Conservation (phyloP, 2,113 vertebrate species). For the Apeltes quadracus region DNA sequence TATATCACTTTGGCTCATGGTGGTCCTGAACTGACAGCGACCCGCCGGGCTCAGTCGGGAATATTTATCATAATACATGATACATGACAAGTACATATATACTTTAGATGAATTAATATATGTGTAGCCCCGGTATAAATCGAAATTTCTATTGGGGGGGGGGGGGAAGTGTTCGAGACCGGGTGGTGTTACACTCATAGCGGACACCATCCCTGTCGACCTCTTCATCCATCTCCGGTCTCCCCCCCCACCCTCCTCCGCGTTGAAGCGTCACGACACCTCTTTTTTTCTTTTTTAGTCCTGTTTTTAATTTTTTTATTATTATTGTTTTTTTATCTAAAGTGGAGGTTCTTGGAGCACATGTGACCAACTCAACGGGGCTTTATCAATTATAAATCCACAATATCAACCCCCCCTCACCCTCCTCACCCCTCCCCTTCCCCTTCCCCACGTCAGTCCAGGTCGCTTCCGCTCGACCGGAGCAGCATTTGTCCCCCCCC, state of each 20-base stretch:
- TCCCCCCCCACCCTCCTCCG: slow-evolving; percentile 14
- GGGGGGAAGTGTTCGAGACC: too few species aligned
- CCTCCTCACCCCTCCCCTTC: not conserved
- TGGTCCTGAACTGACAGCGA: slow-evolving; percentile 83
- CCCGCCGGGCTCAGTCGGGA: slow-evolving; percentile 26
- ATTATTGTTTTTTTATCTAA: not conserved
- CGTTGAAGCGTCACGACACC: slow-evolving; percentile 73
- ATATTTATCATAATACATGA: too few species aligned
- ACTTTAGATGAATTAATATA: too few species aligned
- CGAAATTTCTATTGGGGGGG: too few species aligned
- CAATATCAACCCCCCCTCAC: not conserved
- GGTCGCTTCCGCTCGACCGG: slow-evolving; percentile 1
- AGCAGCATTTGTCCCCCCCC: not conserved
- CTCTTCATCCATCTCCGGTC: slow-evolving; percentile 59
- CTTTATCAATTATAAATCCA: not conserved
- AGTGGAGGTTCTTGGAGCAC: slow-evolving; percentile 49
- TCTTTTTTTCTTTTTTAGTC: slow-evolving; percentile 8
- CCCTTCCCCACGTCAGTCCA: not conserved
- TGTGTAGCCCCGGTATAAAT: not conserved
- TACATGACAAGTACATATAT: too few species aligned
- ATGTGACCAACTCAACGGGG: slow-evolving; percentile 24
- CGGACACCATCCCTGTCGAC: slow-evolving; percentile 57
- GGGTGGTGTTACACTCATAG: slow-evolving; percentile 25
- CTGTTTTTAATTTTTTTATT: too few species aligned
- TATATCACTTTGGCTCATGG: slow-evolving; percentile 27